Evolutionary conservation across 2,888 invertebrate species (phyloP).

Genomic region (Melipona beecheii): DNA sequence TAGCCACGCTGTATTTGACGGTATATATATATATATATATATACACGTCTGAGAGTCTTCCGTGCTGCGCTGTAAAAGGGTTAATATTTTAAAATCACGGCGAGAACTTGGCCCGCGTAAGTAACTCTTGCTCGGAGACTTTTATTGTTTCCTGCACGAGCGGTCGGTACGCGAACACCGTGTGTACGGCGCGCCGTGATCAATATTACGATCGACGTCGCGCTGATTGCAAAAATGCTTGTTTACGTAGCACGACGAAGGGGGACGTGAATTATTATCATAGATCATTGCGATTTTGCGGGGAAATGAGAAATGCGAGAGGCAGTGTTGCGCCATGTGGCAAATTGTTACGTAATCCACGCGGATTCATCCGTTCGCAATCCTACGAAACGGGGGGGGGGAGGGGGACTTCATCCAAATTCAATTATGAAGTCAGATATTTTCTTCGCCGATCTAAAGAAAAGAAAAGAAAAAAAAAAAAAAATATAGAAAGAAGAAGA

Average conservation of each 20-base stretch:
- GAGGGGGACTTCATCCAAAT: background rate
- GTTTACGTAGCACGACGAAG: background rate
- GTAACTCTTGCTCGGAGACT: background rate
- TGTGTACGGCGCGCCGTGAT: background rate
- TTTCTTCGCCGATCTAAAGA: background rate
- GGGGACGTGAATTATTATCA: background rate
- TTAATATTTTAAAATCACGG: slow-evolving; percentile 23
- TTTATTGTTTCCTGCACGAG: background rate
- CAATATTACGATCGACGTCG: background rate
- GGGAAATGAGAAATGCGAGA: background rate
- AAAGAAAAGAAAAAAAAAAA: too few relatives aligned
- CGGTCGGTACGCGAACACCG: background rate
- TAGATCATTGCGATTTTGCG: background rate
- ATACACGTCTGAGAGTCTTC: background rate
- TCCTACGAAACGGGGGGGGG: background rate
- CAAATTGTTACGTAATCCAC: slow-evolving; percentile 20
- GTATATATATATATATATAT: too few relatives aligned
- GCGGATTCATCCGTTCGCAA: background rate
- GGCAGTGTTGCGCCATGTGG: slow-evolving; percentile 9
- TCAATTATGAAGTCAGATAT: background rate
- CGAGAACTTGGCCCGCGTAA: background rate
- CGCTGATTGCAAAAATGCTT: background rate
- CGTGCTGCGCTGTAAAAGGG: background rate
- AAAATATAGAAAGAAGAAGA: too few relatives aligned
- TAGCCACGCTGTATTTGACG: too few relatives aligned